Evolutionary conservation across 2,797 vertebrate species (phyloP).

Genomic region (Denticeps clupeoides): DNA sequence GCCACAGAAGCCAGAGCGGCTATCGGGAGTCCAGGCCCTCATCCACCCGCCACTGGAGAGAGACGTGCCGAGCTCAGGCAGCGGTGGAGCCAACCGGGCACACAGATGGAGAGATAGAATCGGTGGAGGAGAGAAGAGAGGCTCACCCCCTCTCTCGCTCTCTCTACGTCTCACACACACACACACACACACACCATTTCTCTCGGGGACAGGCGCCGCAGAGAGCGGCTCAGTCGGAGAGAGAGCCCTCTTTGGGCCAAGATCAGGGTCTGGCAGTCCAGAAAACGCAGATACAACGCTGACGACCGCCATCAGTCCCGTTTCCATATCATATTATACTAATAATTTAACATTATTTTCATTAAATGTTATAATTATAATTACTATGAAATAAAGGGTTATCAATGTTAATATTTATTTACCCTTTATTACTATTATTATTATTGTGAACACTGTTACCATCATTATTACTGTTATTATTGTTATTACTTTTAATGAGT

Average conservation of each 20-base stretch:
- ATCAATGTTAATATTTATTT: no score
- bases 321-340: background rate
- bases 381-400: no score
- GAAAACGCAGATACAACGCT: no score
- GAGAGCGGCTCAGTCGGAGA: slow-evolving; percentile 37
- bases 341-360: background rate
- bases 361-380: background rate
- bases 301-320: no score
- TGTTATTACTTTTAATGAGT: no score
- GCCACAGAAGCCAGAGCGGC: no score
- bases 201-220: slow-evolving; percentile 30
- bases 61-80: no score
- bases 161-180: slow-evolving; percentile 21
- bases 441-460: no score
- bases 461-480: no score
- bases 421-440: no score
- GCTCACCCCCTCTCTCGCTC: slow-evolving; percentile 24
- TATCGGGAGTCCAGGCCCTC: no score
- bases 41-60: no score
- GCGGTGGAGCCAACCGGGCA: background rate
- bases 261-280: slow-evolving; percentile 27
- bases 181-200: slow-evolving; percentile 17
- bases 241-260: slow-evolving; percentile 60
- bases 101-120: slow-evolving; percentile 7
- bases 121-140: slow-evolving; percentile 17